Evolutionary conservation across 2,888 invertebrate species (phyloP), one percentile per base, ranked within the genome.

Genomic region (Coecobrya sp.): DNA sequence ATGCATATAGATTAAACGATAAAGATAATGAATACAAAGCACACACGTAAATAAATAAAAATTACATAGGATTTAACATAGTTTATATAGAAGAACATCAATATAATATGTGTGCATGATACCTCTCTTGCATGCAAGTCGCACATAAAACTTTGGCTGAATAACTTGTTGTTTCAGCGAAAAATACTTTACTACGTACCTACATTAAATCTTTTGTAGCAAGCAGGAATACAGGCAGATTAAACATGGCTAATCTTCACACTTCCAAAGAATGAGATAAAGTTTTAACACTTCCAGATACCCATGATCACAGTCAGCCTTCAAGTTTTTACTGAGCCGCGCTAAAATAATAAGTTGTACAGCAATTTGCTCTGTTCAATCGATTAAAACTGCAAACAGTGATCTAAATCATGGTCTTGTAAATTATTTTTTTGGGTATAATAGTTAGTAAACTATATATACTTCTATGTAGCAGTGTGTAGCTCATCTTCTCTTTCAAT

Each of bases 1-100:
- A n/a, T 55, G 55, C 55, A 55, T 55, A 55, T n/a, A 55, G 55
- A 55, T 55, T 19, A 55, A n/a, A 55, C n/a, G 55, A 55, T 55
- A 55, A n/a, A 55, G 8, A 55, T n/a, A 16, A 55, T 49, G 49
- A 10, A 49, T 49, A 13, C 49, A 49, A 13, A 13, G 13, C 4
- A 10, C 49, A 49, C 13, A 49, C 4, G 1, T 10, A 49, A 49
- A 49, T 10, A 49, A 49, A 49, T 13, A 10, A 49, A 49, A 13
- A 49, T 49, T 13, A 49, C 49, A 49, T 49, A 10, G 49, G 36
- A 7, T 36, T 36, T 36, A 36, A 7, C 36, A 7, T 36, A 36
- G 36, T 36, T 36, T n/a, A n/a, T n/a, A n/a, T n/a, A n/a, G n/a
- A n/a, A n/a, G n/a, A n/a, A n/a, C n/a, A n/a, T n/a, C n/a, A n/a